Percentiles rank a stretch among this genome's conserved stretches.
These are phyloP conservation scores for Galemys pyrenaicus DNA, from an alignment of 2,113 vertebrate species.

Conservation along the genomic window DNA sequence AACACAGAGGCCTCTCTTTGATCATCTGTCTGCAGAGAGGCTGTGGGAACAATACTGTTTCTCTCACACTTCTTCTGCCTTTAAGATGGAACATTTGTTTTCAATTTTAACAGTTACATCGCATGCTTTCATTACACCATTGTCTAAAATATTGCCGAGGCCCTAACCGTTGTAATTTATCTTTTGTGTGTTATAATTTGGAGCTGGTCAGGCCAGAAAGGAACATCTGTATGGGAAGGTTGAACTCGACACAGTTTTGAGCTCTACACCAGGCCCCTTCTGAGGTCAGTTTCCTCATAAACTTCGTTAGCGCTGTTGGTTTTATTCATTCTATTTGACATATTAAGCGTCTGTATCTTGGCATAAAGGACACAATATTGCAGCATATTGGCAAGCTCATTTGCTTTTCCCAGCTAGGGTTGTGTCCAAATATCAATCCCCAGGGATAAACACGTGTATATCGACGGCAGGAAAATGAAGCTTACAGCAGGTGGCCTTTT, in stretches of 20 bases:
- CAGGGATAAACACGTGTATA: slow-evolving; percentile 94
- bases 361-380: slow-evolving; percentile 98
- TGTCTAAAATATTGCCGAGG: slow-evolving; percentile 83
- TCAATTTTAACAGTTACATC: slow-evolving; percentile 85
- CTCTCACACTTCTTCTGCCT: slow-evolving; percentile 62
- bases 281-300: slow-evolving; percentile 88
- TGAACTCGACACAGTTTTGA: slow-evolving; percentile 74
- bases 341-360: slow-evolving; percentile 96
- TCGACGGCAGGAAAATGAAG: slow-evolving; percentile 93
- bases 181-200: slow-evolving; percentile 86
- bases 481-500: slow-evolving; percentile 99
- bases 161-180: slow-evolving; percentile 84
- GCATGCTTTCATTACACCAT: slow-evolving; percentile 82
- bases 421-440: slow-evolving; percentile 95
- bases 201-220: slow-evolving; percentile 82
- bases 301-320: slow-evolving; percentile 88
- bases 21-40: slow-evolving; percentile 80
- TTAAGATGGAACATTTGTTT: slow-evolving; percentile 84
- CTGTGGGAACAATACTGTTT: slow-evolving; percentile 73
- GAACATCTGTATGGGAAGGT: slow-evolving; percentile 86
- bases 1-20: slow-evolving; percentile 81
- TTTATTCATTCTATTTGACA: slow-evolving; percentile 97
- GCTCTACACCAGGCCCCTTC: slow-evolving; percentile 80
- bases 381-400: slow-evolving; percentile 99
- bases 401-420: slow-evolving; percentile 96